Evolutionary conservation across 2,888 invertebrate species (phyloP), one percentile per base, ranked within the genome.

Genomic region (Candidula unifasciata): DNA sequence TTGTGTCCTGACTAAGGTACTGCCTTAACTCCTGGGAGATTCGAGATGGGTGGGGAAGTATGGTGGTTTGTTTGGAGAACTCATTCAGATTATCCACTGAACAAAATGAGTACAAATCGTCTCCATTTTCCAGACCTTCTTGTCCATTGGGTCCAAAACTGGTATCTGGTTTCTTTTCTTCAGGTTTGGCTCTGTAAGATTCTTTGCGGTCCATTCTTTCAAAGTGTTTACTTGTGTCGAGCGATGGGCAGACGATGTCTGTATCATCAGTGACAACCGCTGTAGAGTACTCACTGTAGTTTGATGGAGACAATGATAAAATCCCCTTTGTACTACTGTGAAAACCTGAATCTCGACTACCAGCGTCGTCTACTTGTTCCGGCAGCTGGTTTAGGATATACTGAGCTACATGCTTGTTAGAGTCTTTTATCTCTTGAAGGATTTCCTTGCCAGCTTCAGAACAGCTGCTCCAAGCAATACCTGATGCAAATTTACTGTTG

Each of bases 371-470:
- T 21, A 57, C 21, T 24, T 27, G 3, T 60, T 8, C 27, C 8
- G 83, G 83, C 52, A 27, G 57, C 35, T 83, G 78, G 33, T 60
- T 77, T 24, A 83, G 37, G 10, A 83, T 78, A 30, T 78, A 78
- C 10, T 27, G n/a, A 24, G 69, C 69, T 3, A 78, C 69, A 18
- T 35, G 44, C 24, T 35, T 68, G 35, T 13, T 68, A 2, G 79
- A 68, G 13, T 66, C 68, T 3, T 66, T 44, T 30, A 44, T 30
- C 0, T 52, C 44, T 79, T 10, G 44, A 5, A 24, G 52, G 18
- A 0, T 16, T 5, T 74, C 30, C 16, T 33, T 13, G 27, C 18
- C 16, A 18, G 5, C 54, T 6, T 16, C 44, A 30, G 54, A 30
- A 3, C 24, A 5, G 18, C 8, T 27, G 13, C 21, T 54, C 52